Conservation (phyloP, 2,797 vertebrate species). For the Mus spretus region DNA sequence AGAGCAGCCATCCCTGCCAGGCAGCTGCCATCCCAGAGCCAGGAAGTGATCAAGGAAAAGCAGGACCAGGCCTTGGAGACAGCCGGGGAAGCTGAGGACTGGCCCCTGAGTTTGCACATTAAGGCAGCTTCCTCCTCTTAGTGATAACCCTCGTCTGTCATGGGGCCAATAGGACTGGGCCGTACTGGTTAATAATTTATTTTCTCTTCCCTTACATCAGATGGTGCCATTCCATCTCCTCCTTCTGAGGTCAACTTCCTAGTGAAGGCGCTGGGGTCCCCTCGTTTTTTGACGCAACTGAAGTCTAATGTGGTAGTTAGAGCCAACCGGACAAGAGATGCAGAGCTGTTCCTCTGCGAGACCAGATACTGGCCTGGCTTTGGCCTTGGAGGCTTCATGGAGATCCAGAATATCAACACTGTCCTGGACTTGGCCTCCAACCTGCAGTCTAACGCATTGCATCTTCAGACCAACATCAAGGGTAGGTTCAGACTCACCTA, state of each 20-base stretch:
- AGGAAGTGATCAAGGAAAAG: not conserved
- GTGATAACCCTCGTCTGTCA: conserved; percentile 6
- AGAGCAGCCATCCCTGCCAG: conserved; percentile 46
- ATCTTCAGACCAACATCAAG: not conserved
- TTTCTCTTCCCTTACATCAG: not conserved
- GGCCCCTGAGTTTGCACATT: not conserved
- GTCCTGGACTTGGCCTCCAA: not conserved
- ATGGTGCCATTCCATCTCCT: not conserved
- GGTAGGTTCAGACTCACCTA: not conserved
- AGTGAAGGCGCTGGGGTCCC: not conserved
- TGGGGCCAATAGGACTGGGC: conserved; percentile 54
- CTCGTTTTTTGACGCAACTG: not conserved
- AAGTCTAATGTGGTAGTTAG: not conserved
- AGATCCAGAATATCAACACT: rapidly evolving
- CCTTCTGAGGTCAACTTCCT: not conserved
- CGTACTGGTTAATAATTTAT: conserved; percentile 78
- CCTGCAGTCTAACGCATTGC: not conserved
- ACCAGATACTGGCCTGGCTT: not conserved
- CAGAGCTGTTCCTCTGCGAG: too few relatives aligned
- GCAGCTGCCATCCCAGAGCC: conserved; percentile 4
- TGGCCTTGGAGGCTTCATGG: not conserved
- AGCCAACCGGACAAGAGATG: not conserved
- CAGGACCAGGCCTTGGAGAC: not conserved
- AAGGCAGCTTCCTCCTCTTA: not conserved
- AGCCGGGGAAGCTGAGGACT: not conserved